Evolutionary conservation across 2,888 invertebrate genomes (phyloP).

Genomic region (Epinotia brunnichana): DNA sequence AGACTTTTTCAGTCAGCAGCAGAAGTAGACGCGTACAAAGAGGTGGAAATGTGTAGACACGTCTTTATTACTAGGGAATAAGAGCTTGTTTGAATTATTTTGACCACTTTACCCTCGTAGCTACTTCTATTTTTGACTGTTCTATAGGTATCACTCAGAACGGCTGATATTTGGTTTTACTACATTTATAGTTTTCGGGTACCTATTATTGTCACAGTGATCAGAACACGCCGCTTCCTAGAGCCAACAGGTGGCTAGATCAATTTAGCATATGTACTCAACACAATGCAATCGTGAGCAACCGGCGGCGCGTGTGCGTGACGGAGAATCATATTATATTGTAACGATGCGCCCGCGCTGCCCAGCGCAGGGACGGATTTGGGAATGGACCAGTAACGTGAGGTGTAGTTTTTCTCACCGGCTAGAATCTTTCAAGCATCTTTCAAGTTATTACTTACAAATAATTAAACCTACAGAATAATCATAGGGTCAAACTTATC

Average conservation of each 20-base stretch:
- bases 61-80: too few relatives aligned
- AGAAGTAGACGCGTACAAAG: too few relatives aligned
- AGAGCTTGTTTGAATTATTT: too few relatives aligned
- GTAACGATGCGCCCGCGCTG: constrained; percentile 58
- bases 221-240: constrained; percentile 12
- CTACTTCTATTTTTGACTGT: too few relatives aligned
- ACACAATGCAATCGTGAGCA: constrained; percentile 38
- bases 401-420: background rate
- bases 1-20: too few relatives aligned
- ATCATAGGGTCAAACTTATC: background rate
- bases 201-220: background rate
- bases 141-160: too few relatives aligned
- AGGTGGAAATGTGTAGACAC: too few relatives aligned
- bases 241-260: constrained; percentile 40
- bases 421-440: background rate
- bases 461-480: background rate
- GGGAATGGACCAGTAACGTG: background rate
- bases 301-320: constrained; percentile 35
- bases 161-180: background rate
- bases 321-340: constrained; percentile 57
- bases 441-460: background rate
- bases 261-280: constrained; percentile 36
- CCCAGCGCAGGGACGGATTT: constrained; percentile 56
- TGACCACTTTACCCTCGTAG: too few relatives aligned
- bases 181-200: background rate